A percentile compares a stretch with the other conserved stretches of the same genome.
Conservation (phyloP, 2,113 vertebrate species). For the Heptranchias perlo region DNA sequence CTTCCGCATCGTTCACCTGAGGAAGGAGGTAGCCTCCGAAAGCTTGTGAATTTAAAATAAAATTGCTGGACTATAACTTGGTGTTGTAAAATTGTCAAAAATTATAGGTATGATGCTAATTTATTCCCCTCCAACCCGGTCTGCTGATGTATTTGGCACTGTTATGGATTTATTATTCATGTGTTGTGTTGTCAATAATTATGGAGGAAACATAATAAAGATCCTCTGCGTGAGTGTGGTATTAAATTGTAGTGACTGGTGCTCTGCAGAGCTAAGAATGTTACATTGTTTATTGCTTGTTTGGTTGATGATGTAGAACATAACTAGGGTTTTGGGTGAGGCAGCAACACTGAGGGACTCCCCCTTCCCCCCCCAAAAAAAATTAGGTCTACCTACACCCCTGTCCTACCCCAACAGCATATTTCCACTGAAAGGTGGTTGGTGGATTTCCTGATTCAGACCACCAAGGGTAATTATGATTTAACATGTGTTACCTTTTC, state of each 20-base stretch:
- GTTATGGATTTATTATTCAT: neutral
- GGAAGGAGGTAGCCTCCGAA: too few relatives aligned
- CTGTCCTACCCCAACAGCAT: neutral
- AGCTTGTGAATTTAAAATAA: too few relatives aligned
- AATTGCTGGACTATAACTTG: too few relatives aligned
- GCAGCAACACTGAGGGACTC: neutral
- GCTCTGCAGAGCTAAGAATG: neutral
- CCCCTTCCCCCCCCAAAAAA: neutral
- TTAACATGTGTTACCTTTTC: neutral
- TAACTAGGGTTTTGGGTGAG: neutral
- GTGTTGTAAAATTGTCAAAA: too few relatives aligned
- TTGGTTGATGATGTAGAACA: neutral
- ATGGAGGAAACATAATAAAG: neutral
- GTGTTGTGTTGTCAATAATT: neutral
- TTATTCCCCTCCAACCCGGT: neutral
- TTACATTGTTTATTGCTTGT: neutral
- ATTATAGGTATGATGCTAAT: neutral
- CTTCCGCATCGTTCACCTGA: too few relatives aligned
- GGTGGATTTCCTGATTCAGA: conserved; percentile 15
- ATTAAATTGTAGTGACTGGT: neutral
- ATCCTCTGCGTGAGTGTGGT: neutral
- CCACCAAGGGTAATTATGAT: neutral
- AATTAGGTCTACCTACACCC: neutral
- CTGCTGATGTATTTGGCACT: neutral
- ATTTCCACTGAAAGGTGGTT: conserved; percentile 27